Evolutionary conservation across 1,140 invertebrate genomes (phyloP), one percentile per base, ranked within the genome.

Genomic region (Gryllus bimaculatus): DNA sequence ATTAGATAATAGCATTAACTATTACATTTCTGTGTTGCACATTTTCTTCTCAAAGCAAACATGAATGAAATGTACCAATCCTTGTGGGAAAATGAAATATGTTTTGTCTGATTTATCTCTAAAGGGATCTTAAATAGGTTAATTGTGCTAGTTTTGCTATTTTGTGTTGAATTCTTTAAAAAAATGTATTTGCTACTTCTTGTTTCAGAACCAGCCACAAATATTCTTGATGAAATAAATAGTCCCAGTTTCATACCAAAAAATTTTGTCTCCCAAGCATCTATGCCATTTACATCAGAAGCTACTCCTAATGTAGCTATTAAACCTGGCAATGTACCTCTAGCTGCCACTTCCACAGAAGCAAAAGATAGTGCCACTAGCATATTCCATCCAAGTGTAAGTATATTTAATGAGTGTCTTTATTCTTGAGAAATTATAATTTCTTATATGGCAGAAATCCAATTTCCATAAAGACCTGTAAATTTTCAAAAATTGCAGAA

Each of bases 331-430:
- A 80, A 13, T 49, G 86, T 75, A 18, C 74, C 12, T 18, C n/a
- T 20, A 15, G 13, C 8, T 10, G 39, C 13, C 15, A 13, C 20
- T 47, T 47, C 20, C 6, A 10, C 15, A n/a, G 47, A 77, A 79
- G 76, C 82, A 79, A 79, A 85, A 8, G 82, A 82, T 73, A 81
- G 79, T 79, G 48, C 82, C n/a, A 79, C 82, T 48, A 87, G 85
- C 80, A 86, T 88, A 79, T 87, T 88, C 83, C 87, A 88, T 81
- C 82, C 85, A 76, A 87, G 86, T 79, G 87, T 87, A 85, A 83
- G 80, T 81, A 77, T 5, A 39, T 39, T 39, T 39, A 39, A 39
- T 39, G 26, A 39, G 26, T 39, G 26, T 5, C 26, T 39, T 2
- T 39, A 39, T 2, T 39, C 26, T 39, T 39, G 26, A 39, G 26